Conservation (phyloP, 2,888 invertebrate species). For the Zele albiditarsus region DNA sequence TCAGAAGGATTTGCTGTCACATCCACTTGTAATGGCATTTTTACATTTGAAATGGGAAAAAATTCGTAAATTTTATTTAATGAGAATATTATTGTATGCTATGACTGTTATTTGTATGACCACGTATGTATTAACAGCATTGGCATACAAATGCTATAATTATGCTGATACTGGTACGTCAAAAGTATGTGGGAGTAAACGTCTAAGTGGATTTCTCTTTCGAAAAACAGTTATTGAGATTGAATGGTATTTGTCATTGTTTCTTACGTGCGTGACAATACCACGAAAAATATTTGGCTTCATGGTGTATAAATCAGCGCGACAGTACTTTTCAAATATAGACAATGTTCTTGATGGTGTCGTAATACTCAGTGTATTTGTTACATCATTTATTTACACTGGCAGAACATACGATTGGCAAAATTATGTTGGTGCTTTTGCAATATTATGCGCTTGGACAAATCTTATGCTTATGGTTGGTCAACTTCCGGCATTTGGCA, state of each 20-base stretch:
- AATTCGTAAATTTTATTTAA: constrained; percentile 72
- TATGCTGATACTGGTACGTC: constrained; percentile 57
- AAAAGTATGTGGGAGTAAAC: constrained; percentile 64
- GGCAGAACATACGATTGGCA: constrained; percentile 70
- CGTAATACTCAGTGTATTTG: constrained; percentile 67
- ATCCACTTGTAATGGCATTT: constrained; percentile 74
- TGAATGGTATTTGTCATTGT: constrained; percentile 66
- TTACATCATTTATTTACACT: constrained; percentile 68
- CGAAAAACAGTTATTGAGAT: constrained; percentile 64
- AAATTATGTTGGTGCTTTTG: constrained; percentile 71
- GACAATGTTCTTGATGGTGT: constrained; percentile 70
- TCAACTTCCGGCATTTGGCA: constrained; percentile 72
- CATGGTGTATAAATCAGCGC: constrained; percentile 67
- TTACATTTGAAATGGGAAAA: constrained; percentile 74
- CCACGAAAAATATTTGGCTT: constrained; percentile 69
- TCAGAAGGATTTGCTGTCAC: constrained; percentile 72
- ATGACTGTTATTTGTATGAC: constrained; percentile 69
- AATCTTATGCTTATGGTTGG: constrained; percentile 73
- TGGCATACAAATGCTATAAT: constrained; percentile 69
- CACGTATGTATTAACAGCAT: constrained; percentile 66
- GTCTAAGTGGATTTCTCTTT: constrained; percentile 63
- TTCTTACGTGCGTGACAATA: constrained; percentile 67
- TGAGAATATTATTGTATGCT: constrained; percentile 66
- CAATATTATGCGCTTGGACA: constrained; percentile 72
- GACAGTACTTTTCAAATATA: constrained; percentile 69